Evolutionary conservation across 2,797 vertebrate genomes (phyloP).

Genomic region (Knipowitschia caucasica): DNA sequence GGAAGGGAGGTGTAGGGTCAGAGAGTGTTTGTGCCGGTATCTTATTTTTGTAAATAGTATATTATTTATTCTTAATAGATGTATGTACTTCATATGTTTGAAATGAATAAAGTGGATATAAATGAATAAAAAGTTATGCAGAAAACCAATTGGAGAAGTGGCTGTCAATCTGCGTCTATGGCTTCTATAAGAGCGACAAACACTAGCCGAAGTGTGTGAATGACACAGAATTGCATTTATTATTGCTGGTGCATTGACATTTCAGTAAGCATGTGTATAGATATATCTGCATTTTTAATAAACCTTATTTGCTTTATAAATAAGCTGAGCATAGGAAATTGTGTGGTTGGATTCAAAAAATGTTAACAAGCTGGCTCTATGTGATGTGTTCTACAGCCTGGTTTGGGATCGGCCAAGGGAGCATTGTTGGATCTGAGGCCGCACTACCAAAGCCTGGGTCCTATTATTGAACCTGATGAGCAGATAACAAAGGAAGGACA

Average conservation of each 20-base stretch:
- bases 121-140: no score
- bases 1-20: no score
- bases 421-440: constrained; percentile 1
- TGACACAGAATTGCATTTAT: neutral
- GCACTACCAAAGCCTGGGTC: constrained; percentile 16
- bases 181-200: neutral
- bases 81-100: no score
- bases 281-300: neutral
- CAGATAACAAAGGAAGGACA: constrained; percentile 28
- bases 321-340: constrained; percentile 16
- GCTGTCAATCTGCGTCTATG: neutral
- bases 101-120: no score
- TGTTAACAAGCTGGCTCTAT: constrained; percentile 36
- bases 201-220: neutral
- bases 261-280: neutral
- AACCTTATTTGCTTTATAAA: constrained; percentile 32
- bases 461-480: constrained; percentile 33
- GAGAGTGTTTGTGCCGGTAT: no score
- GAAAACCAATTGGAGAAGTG: neutral
- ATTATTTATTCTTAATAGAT: no score
- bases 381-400: constrained; percentile 1
- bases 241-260: neutral
- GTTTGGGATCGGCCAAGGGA: constrained; percentile 24
- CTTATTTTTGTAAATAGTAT: no score
- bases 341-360: constrained; percentile 22